Percentiles rank a stretch among this genome's conserved stretches.
These are phyloP conservation scores for Drosophila austrosaltans DNA, from an alignment of 2,888 invertebrate species.

Conservation along the genomic window DNA sequence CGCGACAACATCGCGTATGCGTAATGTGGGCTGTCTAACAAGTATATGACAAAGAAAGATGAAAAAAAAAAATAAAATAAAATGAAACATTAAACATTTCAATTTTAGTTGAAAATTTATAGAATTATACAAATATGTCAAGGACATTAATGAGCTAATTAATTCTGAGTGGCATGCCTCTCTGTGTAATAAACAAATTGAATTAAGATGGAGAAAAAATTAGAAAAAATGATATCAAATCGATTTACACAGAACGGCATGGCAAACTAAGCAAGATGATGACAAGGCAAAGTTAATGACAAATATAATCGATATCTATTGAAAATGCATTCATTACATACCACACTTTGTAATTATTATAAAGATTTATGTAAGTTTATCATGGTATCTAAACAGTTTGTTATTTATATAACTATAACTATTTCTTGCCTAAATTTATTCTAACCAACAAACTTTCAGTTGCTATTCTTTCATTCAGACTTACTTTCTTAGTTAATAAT, in stretches of 20 bases:
- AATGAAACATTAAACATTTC: conserved; percentile 30
- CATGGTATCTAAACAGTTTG: no score
- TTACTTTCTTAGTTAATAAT: no score
- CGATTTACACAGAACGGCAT: conserved; percentile 3
- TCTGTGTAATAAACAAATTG: not conserved
- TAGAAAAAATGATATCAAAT: not conserved
- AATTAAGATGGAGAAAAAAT: conserved; percentile 1
- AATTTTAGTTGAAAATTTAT: not conserved
- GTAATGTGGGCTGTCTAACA: conserved; percentile 48
- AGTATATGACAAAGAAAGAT: conserved; percentile 17
- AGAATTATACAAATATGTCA: conserved; percentile 1
- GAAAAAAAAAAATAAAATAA: conserved; percentile 2
- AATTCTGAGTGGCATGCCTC: not conserved
- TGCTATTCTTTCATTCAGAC: no score
- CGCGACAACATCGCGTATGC: conserved; percentile 61
- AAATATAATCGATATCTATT: no score
- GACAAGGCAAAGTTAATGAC: no score
- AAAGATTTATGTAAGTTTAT: no score
- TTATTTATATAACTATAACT: no score
- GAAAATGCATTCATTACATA: no score
- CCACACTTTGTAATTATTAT: no score
- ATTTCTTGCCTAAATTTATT: no score
- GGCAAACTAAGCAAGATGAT: not conserved
- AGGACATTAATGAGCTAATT: not conserved
- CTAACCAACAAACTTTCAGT: no score